Percentiles rank a stretch among this genome's conserved stretches.
Conservation (phyloP, 1,140 invertebrate species). For the Pseudomyrmex gracilis region DNA sequence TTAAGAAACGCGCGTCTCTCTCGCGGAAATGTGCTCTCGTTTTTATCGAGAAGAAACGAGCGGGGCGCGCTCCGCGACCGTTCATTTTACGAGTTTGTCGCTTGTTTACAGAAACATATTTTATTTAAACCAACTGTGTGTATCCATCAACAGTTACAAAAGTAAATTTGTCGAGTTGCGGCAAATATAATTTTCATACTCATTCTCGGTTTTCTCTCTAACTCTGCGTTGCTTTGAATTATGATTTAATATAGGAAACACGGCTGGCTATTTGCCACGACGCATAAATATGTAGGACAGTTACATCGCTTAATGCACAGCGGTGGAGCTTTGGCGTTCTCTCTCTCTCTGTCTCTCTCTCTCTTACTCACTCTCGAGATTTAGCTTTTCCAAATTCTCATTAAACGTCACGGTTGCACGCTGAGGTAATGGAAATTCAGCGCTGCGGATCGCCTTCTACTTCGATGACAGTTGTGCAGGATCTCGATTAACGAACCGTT, state of each 20-base stretch:
- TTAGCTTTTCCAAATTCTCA: conserved; percentile 53
- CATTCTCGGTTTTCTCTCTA: not conserved
- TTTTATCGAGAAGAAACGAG: conserved; percentile 8
- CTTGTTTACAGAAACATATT: conserved; percentile 9
- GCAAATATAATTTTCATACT: conserved; percentile 15
- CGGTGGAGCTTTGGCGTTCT: conserved; percentile 6
- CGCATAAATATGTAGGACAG: conserved; percentile 29
- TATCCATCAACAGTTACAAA: not conserved
- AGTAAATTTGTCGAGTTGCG: not conserved
- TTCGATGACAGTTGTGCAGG: conserved; percentile 59
- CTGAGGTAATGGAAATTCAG: conserved; percentile 65
- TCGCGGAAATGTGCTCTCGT: not conserved
- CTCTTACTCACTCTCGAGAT: not conserved
- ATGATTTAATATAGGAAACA: conserved; percentile 18
- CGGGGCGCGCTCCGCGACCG: not conserved
- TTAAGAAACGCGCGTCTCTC: not conserved
- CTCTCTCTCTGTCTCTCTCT: too few species aligned
- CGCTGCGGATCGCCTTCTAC: conserved; percentile 45
- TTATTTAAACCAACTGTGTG: not conserved
- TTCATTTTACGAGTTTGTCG: not conserved
- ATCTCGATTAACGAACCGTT: conserved; percentile 64
- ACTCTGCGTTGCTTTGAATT: conserved; percentile 14
- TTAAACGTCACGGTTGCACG: conserved; percentile 38
- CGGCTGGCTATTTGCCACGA: conserved; percentile 19
- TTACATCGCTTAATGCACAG: conserved; percentile 27